A percentile compares a stretch with the other conserved stretches of the same genome.
These are phyloP conservation scores for Gorsachius goisagi DNA, from an alignment of 2,113 vertebrate genomes.

Conservation along the genomic window DNA sequence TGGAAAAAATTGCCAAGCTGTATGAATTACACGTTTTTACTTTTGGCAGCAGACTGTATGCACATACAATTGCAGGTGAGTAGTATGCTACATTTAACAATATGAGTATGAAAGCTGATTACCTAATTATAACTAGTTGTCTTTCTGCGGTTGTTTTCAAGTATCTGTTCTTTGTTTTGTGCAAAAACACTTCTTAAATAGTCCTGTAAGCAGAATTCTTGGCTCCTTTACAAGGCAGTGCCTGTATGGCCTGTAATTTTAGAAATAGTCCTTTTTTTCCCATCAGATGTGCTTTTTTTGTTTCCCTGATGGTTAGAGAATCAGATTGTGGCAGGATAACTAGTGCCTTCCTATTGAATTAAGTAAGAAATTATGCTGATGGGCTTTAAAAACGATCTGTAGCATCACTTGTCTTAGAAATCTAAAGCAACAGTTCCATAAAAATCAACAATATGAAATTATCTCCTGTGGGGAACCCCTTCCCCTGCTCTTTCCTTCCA, in stretches of 20 bases:
- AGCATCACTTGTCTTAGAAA: neutral
- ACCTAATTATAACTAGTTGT: neutral
- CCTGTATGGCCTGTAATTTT: neutral
- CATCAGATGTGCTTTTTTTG: neutral
- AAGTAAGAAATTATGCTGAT: neutral
- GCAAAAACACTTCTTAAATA: neutral
- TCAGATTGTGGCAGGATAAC: neutral
- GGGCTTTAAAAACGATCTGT: neutral
- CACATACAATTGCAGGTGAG: conserved; percentile 96
- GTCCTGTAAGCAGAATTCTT: neutral
- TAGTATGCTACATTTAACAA: neutral
- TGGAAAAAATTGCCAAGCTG: conserved; percentile 94
- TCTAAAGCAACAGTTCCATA: neutral
- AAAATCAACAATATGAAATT: neutral
- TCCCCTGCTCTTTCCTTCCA: rapidly evolving
- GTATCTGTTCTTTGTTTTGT: neutral
- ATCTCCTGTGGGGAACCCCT: neutral
- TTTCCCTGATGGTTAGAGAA: neutral
- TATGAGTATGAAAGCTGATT: neutral
- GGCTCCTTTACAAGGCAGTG: neutral
- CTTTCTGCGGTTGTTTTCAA: neutral
- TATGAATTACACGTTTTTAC: conserved; percentile 98
- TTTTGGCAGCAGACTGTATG: conserved; percentile 96
- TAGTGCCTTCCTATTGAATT: neutral
- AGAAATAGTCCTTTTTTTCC: neutral